Evolutionary conservation across 2,113 vertebrate genomes (phyloP), one percentile per base, ranked within the genome.

Genomic region (Corvus moneduloides): DNA sequence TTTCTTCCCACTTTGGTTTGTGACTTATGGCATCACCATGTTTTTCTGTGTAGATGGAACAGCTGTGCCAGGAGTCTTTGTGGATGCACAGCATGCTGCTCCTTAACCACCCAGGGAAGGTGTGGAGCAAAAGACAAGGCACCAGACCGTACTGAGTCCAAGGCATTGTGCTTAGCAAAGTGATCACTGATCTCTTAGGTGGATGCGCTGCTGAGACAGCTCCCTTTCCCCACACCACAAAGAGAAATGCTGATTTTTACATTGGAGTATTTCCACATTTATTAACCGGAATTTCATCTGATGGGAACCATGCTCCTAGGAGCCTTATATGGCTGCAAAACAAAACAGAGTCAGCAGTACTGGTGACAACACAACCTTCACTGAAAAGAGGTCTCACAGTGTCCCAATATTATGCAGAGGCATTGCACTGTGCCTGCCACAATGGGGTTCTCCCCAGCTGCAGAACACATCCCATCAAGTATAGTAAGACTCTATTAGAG

Each of bases 401-500:
- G 61, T 74, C 90, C 84, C 84, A 79, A 77, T 90, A 94, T 97
- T 96, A 93, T 94, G 89, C 49, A 6, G 89, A 93, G 90, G 92
- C 67, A 91, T 75, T 0, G 27, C 69, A 33, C 81, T 78, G 87
- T 71, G 86, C 84, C 90, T 51, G 79, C 84, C 90, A 96, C 96
- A 97, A 94, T 96, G 93, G 96, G 95, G 96, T 93, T 96, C 91
- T 97, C 90, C 96, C 71, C 96, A 94, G 96, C 90, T 96, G 96
- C 95, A 91, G 93, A 96, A 80, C 97, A 90, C 91, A 97, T 97
- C 94, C 96, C 95, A 97, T 97, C 97, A 97, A 91, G 94, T 97
- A 96, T 54, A 96, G 96, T 86, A 94, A 97, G 93, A 97, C 97
- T 97, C 96, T 95, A 97, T 97, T 97, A 97, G 93, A 83, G 44